These are phyloP conservation scores for Drosophila barbarae DNA, from an alignment of 2,888 invertebrate species.

Conservation along the genomic window DNA sequence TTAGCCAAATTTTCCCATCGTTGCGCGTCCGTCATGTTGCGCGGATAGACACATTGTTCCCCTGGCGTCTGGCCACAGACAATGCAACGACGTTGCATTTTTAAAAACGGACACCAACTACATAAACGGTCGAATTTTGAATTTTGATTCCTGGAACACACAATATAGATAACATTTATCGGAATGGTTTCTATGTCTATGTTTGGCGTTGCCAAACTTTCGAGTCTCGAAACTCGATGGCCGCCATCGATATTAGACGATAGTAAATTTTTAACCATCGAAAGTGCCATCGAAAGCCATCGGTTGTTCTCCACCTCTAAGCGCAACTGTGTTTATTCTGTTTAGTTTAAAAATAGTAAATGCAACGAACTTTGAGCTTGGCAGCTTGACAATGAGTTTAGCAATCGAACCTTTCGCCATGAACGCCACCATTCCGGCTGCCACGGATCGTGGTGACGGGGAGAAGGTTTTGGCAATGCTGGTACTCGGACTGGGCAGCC, in stretches of 20 bases:
- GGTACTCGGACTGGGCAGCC: constrained; percentile 85
- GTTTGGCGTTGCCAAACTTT: too few species aligned
- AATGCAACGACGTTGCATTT: constrained; percentile 59
- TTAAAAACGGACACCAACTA: constrained; percentile 14
- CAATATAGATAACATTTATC: constrained; percentile 7
- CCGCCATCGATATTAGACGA: too few species aligned
- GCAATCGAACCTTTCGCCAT: constrained; percentile 17
- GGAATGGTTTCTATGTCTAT: not conserved
- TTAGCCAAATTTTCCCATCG: constrained; percentile 47
- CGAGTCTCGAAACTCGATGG: too few species aligned
- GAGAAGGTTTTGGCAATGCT: constrained; percentile 85
- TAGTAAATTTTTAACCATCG: too few species aligned
- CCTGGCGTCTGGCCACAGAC: constrained; percentile 52
- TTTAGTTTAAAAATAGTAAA: constrained; percentile 47
- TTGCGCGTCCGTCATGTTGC: constrained; percentile 41
- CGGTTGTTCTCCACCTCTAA: too few species aligned
- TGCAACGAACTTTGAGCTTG: constrained; percentile 38
- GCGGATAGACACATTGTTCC: constrained; percentile 36
- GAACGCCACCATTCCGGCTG: not conserved
- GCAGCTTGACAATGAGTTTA: constrained; percentile 39
- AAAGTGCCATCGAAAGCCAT: too few species aligned
- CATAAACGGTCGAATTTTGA: constrained; percentile 44
- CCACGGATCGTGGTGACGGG: constrained; percentile 56
- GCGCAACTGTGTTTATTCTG: too few species aligned
- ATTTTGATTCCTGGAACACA: constrained; percentile 13